phyloP scores from a whole-genome alignment of 2,888 invertebrate species.

The Synergus umbraculus region DNA sequence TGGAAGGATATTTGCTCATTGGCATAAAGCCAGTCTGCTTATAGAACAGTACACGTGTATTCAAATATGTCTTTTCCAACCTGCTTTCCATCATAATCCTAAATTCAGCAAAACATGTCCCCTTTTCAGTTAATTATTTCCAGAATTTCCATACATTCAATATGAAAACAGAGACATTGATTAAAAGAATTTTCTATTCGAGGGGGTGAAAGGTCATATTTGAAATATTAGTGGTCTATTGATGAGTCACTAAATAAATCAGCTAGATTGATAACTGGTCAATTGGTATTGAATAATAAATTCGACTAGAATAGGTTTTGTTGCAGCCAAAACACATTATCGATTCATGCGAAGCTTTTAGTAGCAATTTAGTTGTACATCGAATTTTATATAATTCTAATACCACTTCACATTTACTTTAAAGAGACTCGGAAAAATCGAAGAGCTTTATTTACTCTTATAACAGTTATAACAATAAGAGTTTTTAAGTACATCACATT shows the following conservation, averaged over 20 bases:
- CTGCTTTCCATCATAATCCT: background rate
- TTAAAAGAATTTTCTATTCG: too few relatives aligned
- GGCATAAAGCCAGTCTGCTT: conserved; percentile 44
- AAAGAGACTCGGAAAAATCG: too few relatives aligned
- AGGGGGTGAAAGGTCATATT: too few relatives aligned
- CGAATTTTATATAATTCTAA: conserved; percentile 6
- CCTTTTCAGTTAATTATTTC: background rate
- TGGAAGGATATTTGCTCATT: conserved; percentile 37
- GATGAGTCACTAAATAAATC: too few relatives aligned
- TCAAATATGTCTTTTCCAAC: conserved; percentile 20
- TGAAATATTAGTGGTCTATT: too few relatives aligned
- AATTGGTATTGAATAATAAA: too few relatives aligned
- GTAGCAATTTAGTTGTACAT: background rate
- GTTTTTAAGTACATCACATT: too few relatives aligned
- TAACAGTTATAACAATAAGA: too few relatives aligned
- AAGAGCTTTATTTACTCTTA: too few relatives aligned
- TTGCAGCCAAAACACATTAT: background rate
- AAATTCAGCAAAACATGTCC: background rate
- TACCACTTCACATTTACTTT: background rate
- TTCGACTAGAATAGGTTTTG: background rate
- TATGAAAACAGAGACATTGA: too few relatives aligned
- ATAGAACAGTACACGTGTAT: conserved; percentile 36
- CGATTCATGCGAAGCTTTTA: background rate
- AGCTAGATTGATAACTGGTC: too few relatives aligned
- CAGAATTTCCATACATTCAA: too few relatives aligned